phyloP scores from a whole-genome alignment of 2,797 vertebrate genomes.

The Rhinella marina region DNA sequence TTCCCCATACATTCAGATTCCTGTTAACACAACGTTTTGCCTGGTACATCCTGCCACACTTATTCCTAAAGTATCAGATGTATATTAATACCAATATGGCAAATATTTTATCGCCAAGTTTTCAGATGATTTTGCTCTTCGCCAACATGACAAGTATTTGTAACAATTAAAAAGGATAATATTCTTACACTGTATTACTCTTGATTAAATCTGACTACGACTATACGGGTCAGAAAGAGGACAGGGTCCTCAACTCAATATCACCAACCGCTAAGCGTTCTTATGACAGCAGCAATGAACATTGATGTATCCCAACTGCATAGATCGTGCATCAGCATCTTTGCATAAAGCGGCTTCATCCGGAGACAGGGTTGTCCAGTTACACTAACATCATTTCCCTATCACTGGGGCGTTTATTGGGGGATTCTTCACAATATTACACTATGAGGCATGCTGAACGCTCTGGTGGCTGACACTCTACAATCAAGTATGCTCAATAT shows the following conservation, averaged over 20 bases:
- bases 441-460: too few species aligned
- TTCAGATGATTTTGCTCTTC: background rate
- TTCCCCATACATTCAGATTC: background rate
- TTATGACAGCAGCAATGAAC: background rate
- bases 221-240: background rate
- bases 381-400: too few species aligned
- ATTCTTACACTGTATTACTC: background rate
- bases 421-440: too few species aligned
- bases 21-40: slow-evolving; percentile 1
- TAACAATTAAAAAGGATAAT: background rate
- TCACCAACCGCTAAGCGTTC: background rate
- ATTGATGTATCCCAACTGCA: background rate
- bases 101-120: background rate
- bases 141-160: background rate
- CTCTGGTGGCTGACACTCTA: too few species aligned
- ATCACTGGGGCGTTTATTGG: too few species aligned
- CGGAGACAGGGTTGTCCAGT: too few species aligned
- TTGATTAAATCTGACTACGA: background rate
- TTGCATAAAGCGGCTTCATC: background rate
- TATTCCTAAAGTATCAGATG: background rate
- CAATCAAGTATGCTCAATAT: too few species aligned
- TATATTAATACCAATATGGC: background rate
- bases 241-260: background rate
- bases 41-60: background rate
- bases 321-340: background rate